Evolutionary conservation across 2,888 invertebrate species (phyloP).

Genomic region (Odontocolon sp.): DNA sequence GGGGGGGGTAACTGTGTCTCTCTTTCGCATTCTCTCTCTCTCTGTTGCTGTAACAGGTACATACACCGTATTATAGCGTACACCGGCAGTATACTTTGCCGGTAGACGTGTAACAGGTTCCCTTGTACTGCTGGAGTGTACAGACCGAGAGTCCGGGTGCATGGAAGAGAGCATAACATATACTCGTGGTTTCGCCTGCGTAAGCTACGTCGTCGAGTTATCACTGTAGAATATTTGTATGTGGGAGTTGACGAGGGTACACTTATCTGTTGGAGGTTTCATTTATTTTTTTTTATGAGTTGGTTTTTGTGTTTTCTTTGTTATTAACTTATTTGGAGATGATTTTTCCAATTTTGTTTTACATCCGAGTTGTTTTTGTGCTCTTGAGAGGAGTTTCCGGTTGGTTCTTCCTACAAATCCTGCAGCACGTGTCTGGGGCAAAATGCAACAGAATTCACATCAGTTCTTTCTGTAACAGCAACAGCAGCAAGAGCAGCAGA

Average conservation of each 20-base stretch:
- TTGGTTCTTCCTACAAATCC: too few relatives aligned
- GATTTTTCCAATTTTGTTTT: too few relatives aligned
- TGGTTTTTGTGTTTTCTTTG: too few relatives aligned
- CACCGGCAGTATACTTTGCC: conserved; percentile 57
- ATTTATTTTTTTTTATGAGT: too few relatives aligned
- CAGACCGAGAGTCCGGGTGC: not conserved
- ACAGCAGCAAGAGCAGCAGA: conserved; percentile 11
- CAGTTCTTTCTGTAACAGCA: conserved; percentile 17
- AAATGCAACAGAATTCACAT: conserved; percentile 3
- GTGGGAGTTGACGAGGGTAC: too few relatives aligned
- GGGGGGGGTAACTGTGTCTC: not conserved
- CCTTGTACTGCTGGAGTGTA: conserved; percentile 30
- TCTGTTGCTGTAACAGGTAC: conserved; percentile 58
- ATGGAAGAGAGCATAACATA: too few relatives aligned
- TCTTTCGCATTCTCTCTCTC: conserved; percentile 41
- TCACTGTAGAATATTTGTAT: too few relatives aligned
- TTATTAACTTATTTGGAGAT: too few relatives aligned
- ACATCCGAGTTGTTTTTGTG: too few relatives aligned
- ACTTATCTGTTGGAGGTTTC: too few relatives aligned
- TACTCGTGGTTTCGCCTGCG: not conserved
- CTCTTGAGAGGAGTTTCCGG: too few relatives aligned
- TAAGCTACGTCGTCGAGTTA: too few relatives aligned
- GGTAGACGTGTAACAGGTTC: conserved; percentile 60
- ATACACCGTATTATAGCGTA: conserved; percentile 55
- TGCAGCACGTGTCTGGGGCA: conserved; percentile 5